Conservation (phyloP, 92 coral and sea anemone genomes). For the Siderastrea siderea region DNA sequence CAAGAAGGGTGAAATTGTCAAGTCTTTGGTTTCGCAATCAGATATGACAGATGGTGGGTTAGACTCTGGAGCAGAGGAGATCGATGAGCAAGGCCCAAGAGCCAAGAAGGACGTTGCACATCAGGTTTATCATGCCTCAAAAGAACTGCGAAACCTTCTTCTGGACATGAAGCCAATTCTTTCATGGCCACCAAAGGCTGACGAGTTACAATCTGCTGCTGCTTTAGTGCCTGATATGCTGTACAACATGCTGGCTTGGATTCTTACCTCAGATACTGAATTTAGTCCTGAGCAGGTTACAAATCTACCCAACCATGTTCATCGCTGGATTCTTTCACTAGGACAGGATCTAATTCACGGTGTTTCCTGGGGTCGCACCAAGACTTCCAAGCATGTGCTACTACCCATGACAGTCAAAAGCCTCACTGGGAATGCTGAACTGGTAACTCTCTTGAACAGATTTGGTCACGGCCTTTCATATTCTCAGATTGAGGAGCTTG, state of each 20-base stretch:
- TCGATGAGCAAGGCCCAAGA: constrained; percentile 5
- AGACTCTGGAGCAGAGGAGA: neutral
- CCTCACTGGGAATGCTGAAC: constrained; percentile 64
- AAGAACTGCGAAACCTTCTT: constrained; percentile 32
- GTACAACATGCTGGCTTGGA: neutral
- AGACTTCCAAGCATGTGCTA: constrained; percentile 16
- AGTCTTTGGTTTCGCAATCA: constrained; percentile 8
- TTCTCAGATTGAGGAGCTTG: constrained; percentile 65
- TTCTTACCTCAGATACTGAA: constrained; percentile 39
- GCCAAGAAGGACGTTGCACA: constrained; percentile 17
- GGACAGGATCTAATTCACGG: neutral
- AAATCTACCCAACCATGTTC: constrained; percentile 36
- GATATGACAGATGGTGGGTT: neutral
- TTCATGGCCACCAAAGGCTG: constrained; percentile 50
- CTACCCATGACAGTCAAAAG: constrained; percentile 68
- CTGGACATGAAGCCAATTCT: constrained; percentile 39
- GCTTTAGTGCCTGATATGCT: neutral
- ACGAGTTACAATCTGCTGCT: constrained; percentile 30
- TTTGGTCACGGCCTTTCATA: constrained; percentile 63
- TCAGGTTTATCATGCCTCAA: constrained; percentile 56
- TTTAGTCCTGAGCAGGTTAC: constrained; percentile 18
- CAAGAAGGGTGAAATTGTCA: neutral
- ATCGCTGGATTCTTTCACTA: constrained; percentile 2
- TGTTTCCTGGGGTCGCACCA: constrained; percentile 48
- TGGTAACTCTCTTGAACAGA: constrained; percentile 48